These are phyloP conservation scores for Poecilus cupreus DNA, from an alignment of 2,888 invertebrate species.

Conservation along the genomic window DNA sequence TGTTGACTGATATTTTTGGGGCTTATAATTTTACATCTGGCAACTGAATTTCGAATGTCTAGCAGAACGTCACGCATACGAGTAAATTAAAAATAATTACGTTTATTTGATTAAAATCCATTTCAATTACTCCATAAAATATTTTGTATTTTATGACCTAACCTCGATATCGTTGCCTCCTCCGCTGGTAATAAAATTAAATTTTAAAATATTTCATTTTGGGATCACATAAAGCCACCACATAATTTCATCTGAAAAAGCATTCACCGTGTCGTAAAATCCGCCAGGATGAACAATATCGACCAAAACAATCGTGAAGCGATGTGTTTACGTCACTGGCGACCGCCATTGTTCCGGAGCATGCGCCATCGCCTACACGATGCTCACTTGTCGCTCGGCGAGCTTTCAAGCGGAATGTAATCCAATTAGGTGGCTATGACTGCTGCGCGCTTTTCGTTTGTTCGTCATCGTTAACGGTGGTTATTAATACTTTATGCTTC, in stretches of 20 bases:
- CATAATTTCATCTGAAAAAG: not conserved
- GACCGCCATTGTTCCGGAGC: constrained; percentile 26
- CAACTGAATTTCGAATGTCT: no score
- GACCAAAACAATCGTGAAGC: constrained; percentile 30
- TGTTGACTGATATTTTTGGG: no score
- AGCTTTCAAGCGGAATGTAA: constrained; percentile 22
- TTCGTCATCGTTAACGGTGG: constrained; percentile 14
- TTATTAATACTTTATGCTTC: constrained; percentile 47
- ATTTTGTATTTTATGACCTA: no score
- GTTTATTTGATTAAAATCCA: no score
- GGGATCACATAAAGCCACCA: not conserved
- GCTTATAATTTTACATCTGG: no score
- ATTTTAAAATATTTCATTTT: no score
- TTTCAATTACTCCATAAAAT: no score
- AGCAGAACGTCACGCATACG: no score
- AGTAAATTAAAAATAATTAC: no score
- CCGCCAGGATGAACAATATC: not conserved
- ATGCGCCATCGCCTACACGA: not conserved
- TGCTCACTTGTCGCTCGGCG: not conserved
- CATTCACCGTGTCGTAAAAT: not conserved
- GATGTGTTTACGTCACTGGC: constrained; percentile 6
- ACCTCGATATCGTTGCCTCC: no score
- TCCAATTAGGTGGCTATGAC: constrained; percentile 35
- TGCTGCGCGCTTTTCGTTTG: constrained; percentile 14
- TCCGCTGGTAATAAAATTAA: no score